Percentiles rank a stretch among this genome's conserved stretches.
phyloP scores from a whole-genome alignment of 1,140 invertebrate genomes.

The Macrocentrus cingulum region DNA sequence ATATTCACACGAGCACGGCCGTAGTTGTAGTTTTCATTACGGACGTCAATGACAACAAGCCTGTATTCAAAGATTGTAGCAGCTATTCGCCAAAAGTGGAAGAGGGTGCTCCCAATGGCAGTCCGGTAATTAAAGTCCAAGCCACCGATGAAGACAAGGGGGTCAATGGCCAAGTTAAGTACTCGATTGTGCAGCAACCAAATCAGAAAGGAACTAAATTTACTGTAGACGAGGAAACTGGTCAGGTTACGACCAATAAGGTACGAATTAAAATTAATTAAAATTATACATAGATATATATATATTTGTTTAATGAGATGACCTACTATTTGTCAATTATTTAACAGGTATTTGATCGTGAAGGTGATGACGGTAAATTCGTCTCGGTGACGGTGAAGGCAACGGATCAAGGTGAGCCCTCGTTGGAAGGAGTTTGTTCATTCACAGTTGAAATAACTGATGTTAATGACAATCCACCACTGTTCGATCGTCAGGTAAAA shows the following conservation, averaged over 20 bases:
- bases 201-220: conserved; percentile 96
- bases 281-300: background rate
- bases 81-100: conserved; percentile 91
- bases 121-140: conserved; percentile 89
- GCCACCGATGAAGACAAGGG: conserved; percentile 94
- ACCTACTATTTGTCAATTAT: background rate
- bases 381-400: conserved; percentile 95
- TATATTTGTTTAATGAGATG: background rate
- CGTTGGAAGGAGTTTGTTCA: conserved; percentile 90
- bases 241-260: conserved; percentile 92
- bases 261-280: conserved; percentile 41
- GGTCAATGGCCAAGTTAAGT: conserved; percentile 89
- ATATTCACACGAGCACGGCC: conserved; percentile 90
- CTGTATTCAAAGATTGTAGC: conserved; percentile 88
- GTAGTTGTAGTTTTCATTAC: conserved; percentile 95
- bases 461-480: conserved; percentile 90
- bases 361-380: conserved; percentile 94
- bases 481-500: conserved; percentile 89
- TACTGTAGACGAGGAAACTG: conserved; percentile 91
- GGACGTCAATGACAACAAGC: conserved; percentile 94
- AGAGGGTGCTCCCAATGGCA: conserved; percentile 89
- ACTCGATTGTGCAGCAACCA: conserved; percentile 93
- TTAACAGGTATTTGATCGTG: conserved; percentile 82
- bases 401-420: conserved; percentile 94
- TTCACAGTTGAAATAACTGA: conserved; percentile 96